phyloP scores from a whole-genome alignment of 2,888 invertebrate genomes.

The Spodoptera exigua region DNA sequence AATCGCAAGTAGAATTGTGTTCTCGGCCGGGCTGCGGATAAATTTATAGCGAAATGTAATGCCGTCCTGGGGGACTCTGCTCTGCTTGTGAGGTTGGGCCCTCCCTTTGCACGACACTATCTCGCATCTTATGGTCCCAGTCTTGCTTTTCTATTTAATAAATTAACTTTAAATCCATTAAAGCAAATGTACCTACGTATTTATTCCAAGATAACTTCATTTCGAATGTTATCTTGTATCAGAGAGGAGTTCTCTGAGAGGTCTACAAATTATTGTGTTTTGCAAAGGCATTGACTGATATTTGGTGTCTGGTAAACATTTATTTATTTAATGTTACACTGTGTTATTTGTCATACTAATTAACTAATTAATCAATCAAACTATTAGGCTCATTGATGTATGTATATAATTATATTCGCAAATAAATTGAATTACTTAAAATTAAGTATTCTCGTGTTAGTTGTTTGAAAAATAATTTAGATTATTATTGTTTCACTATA shows the following conservation, averaged over 20 bases:
- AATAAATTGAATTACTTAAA: no score
- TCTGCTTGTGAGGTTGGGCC: slow-evolving; percentile 62
- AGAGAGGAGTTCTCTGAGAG: slow-evolving; percentile 24
- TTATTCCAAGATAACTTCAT: slow-evolving; percentile 39
- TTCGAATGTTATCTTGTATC: slow-evolving; percentile 43
- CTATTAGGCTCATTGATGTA: no score
- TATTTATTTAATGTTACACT: no score
- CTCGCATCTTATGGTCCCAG: slow-evolving; percentile 63
- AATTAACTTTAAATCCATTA: slow-evolving; percentile 65
- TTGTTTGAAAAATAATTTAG: no score
- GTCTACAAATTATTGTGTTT: slow-evolving; percentile 13
- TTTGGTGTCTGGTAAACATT: background rate
- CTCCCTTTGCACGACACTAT: slow-evolving; percentile 65
- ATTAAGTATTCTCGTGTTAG: no score
- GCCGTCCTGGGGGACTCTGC: slow-evolving; percentile 71
- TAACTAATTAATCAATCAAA: no score
- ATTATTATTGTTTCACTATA: no score
- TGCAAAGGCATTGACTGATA: slow-evolving; percentile 15
- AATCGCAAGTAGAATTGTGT: slow-evolving; percentile 75
- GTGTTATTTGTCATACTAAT: no score
- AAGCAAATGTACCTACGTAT: slow-evolving; percentile 45
- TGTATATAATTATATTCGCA: no score
- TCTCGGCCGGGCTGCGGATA: slow-evolving; percentile 70
- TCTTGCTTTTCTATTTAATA: slow-evolving; percentile 66
- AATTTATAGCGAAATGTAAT: slow-evolving; percentile 81